phyloP scores from a whole-genome alignment of 2,113 vertebrate genomes.

The Varanus komodoensis region DNA sequence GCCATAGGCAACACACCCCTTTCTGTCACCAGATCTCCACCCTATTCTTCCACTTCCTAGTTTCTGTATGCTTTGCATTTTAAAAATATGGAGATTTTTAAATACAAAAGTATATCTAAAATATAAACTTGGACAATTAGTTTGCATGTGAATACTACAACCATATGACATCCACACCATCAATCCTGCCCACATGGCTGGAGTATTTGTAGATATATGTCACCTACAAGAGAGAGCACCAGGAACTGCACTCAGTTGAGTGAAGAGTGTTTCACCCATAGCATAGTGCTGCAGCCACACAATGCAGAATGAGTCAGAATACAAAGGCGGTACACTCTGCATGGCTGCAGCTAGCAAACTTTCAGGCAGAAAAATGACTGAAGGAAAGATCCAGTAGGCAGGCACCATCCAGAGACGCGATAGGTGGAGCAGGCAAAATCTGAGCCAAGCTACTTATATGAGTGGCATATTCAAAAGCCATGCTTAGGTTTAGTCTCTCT shows the following conservation, averaged over 20 bases:
- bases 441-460: background rate
- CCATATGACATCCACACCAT: background rate
- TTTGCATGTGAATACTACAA: background rate
- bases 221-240: background rate
- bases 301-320: background rate
- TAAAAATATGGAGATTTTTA: too few species aligned
- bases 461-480: background rate
- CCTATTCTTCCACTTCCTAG: background rate
- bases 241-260: background rate
- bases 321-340: background rate
- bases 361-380: background rate
- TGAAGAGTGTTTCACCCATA: background rate
- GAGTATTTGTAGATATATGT: background rate
- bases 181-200: background rate
- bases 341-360: background rate
- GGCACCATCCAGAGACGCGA: background rate
- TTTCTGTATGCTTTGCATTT: background rate
- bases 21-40: background rate
- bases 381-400: background rate
- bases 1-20: background rate
- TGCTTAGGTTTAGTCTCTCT: background rate
- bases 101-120: too few species aligned
- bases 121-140: background rate
- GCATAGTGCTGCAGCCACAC: background rate
- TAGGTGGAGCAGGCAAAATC: background rate